Percentiles rank a stretch among this genome's conserved stretches.
Evolutionary conservation across 2,888 invertebrate species (phyloP).

Genomic region (Ganaspis brasiliensis): DNA sequence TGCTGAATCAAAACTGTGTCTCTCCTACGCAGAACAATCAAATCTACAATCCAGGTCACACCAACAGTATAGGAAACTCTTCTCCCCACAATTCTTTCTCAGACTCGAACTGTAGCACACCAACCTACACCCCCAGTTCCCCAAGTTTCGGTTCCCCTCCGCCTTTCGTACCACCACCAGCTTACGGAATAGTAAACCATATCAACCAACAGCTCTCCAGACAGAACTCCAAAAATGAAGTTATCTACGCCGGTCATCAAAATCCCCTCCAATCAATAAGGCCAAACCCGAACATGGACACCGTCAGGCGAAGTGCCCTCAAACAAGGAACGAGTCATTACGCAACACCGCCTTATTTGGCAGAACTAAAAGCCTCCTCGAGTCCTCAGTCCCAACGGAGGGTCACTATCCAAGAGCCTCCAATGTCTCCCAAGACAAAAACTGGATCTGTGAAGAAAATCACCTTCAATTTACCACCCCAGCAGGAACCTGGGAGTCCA

Average conservation of each 20-base stretch:
- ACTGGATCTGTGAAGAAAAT: conserved; percentile 85
- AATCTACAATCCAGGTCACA: conserved; percentile 59
- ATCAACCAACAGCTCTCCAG: conserved; percentile 66
- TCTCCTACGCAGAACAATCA: conserved; percentile 67
- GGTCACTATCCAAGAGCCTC: conserved; percentile 85
- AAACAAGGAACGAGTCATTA: conserved; percentile 75
- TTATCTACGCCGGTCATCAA: conserved; percentile 66
- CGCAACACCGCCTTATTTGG: conserved; percentile 82
- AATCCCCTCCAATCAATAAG: conserved; percentile 65
- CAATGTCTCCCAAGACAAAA: conserved; percentile 81
- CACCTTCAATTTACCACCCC: conserved; percentile 83
- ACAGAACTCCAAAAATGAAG: conserved; percentile 73
- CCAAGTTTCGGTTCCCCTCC: conserved; percentile 71
- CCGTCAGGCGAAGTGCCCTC: conserved; percentile 76
- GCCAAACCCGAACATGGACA: conserved; percentile 76
- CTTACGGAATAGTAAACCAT: conserved; percentile 66
- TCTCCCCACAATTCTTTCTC: conserved; percentile 76
- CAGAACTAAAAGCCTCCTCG: conserved; percentile 83
- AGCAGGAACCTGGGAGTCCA: conserved; percentile 82
- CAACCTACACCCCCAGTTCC: conserved; percentile 73
- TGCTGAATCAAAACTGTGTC: conserved; percentile 75
- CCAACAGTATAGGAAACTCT: conserved; percentile 66
- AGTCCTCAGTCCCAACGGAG: conserved; percentile 83
- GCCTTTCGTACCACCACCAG: conserved; percentile 71
- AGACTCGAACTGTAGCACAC: conserved; percentile 74